Base-by-base conservation (phyloP, 2,113 vertebrate genomes). In the Glareola pratincola region DNA sequence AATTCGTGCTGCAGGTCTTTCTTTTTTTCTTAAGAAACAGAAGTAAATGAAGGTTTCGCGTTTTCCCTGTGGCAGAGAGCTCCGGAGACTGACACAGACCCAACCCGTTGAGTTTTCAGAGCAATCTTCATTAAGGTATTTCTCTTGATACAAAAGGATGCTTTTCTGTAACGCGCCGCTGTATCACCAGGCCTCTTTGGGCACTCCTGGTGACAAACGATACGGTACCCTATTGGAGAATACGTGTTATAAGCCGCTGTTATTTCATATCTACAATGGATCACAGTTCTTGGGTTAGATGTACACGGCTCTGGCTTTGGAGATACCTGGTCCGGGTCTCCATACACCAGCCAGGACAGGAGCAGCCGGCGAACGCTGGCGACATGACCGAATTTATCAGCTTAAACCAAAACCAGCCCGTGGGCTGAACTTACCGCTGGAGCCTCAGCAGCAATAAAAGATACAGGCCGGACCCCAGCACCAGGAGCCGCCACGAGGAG, bases 401-500 rank as follows among this genome's bases (percentile, higher is more conserved):
- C 34, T 85, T 66, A 64, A 77, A 66, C 29, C 72, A 73, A 53
- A 86, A 7, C 10, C 48, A 32, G 34, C 10, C 26, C 18, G 18
- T 2, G 41, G 48, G 59, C n/a, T 50, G 53, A 77, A 30, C 10
- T 68, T 11, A 14, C 34, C 4, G 3, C 80, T n/a, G 67, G 43
- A 73, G 16, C 56, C 53, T 9, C 27, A 4, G 24, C 1, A 4
- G 43, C 29, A 69, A 24, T 43, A 30, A 82, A 74, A 54, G 13
- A n/a, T 3, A 29, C 2, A 1, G 48, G 30, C 59, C 53, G 57
- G 48, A 14, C 6, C 7, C 32, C 34, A 36, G 78, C 13, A 14
- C n/a, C 14, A 2, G 26, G 54, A 56, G 74, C 27, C 74, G 41
- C 47, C 8, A 1, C 0, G 4, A 1, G 23, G 54, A 63, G 47